Percentiles rank a stretch among this genome's conserved stretches.
Conservation (phyloP, 2,888 invertebrate species). For the Beris chalybata region DNA sequence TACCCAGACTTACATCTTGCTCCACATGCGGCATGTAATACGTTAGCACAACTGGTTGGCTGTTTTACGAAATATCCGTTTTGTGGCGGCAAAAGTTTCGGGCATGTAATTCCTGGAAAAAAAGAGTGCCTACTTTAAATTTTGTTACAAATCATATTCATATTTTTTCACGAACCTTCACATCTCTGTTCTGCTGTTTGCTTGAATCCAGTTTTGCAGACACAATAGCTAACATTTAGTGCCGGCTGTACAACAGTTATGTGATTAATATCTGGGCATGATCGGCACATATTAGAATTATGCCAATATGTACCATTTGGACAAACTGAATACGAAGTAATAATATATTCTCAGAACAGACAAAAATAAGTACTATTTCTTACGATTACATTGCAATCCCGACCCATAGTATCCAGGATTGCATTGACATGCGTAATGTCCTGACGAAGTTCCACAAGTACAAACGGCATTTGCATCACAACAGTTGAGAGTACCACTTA, state of each 20-base stretch:
- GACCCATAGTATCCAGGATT: slow-evolving; percentile 67
- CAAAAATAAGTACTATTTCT: slow-evolving; percentile 23
- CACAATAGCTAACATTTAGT: slow-evolving; percentile 60
- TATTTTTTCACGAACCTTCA: slow-evolving; percentile 51
- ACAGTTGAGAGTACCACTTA: slow-evolving; percentile 53
- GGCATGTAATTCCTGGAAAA: slow-evolving; percentile 61
- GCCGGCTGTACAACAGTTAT: slow-evolving; percentile 61
- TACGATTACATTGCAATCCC: slow-evolving; percentile 66
- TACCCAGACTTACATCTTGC: slow-evolving; percentile 68
- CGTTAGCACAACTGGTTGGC: slow-evolving; percentile 62
- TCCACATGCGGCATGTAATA: slow-evolving; percentile 71
- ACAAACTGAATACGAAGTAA: slow-evolving; percentile 59
- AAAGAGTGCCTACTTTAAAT: neutral
- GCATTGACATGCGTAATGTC: slow-evolving; percentile 70
- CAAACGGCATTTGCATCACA: slow-evolving; percentile 66
- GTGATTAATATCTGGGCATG: slow-evolving; percentile 68
- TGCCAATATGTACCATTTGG: slow-evolving; percentile 68
- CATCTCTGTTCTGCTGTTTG: slow-evolving; percentile 58
- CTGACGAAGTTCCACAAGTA: slow-evolving; percentile 68
- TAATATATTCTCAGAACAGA: neutral
- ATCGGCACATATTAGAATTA: slow-evolving; percentile 56
- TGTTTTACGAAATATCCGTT: slow-evolving; percentile 69
- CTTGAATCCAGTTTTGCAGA: slow-evolving; percentile 65
- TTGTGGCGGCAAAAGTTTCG: slow-evolving; percentile 61
- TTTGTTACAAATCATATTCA: neutral